Base-by-base conservation (phyloP, 1,140 invertebrate genomes). In the Melitaea cinxia region DNA sequence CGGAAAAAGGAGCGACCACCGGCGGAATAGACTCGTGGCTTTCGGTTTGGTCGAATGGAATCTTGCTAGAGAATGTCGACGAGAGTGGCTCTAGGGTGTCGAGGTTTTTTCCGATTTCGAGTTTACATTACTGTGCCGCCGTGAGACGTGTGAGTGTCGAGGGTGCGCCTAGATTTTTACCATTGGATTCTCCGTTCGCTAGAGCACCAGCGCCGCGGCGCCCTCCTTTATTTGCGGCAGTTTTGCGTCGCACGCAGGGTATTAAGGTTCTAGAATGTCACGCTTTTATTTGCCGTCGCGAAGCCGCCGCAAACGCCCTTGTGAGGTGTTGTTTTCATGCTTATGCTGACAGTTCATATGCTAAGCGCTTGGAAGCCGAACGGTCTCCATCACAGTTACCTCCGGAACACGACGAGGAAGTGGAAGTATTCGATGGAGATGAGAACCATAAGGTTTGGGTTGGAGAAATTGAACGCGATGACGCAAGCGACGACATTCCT, bases 251-350 rank as follows among this genome's bases (percentile, higher is more conserved):
- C 37, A 99, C 98, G 2, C 97, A 96, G 6, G 98, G 99, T n/a
- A 98, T 99, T 70, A 99, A 99, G 92, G 98, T 99, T 12, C 93
- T 99, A 9, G 99, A 99, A 92, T 99, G 99, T 93, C 98, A 99
- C 91, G 98, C 98, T 23, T 99, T 99, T 89, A 98, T 99, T 75
- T 99, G 98, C 91, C 98, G 98, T 78, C 94, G 97, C 45, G 97
- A 98, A 89, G 96, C 97, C 85, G 97, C 97, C 4, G 97, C 97
- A 30, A 98, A 98, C 83, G 97, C 97, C 60, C 92, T 98, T 76
- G 97, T 98, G 33, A 92, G 97, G 68, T 98, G 97, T 88, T 98
- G 97, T 91, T 98, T 98, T 86, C 97, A 98, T 89, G 96, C 97
- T 17, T 98, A 98, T 86, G 97, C 97, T 0, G 97, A 98, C 89